phyloP scores from a whole-genome alignment of 1,140 invertebrate species.

The Lepidurus arcticus region DNA sequence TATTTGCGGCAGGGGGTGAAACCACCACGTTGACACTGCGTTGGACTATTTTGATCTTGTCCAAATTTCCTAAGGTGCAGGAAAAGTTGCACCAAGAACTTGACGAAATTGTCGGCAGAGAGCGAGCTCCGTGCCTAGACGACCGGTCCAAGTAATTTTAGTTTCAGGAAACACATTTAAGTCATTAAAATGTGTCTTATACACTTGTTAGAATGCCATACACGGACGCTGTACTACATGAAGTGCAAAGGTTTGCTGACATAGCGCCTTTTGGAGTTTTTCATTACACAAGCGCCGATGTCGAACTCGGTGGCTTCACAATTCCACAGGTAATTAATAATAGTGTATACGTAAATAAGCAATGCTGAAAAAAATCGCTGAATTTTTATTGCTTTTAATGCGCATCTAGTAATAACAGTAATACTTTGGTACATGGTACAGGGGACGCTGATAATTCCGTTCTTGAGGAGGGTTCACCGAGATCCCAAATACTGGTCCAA shows the following conservation, averaged over 20 bases:
- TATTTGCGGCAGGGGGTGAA: constrained; percentile 36
- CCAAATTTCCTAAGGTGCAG: constrained; percentile 42
- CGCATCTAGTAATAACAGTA: neutral
- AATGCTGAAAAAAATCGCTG: too few relatives aligned
- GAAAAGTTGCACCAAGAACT: constrained; percentile 42
- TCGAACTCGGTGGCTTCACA: neutral
- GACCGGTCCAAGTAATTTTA: constrained; percentile 35
- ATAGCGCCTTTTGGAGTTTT: constrained; percentile 23
- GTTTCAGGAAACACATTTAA: neutral
- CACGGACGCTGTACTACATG: constrained; percentile 15
- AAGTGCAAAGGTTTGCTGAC: constrained; percentile 25
- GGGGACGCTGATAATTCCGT: neutral
- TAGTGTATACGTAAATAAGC: too few relatives aligned
- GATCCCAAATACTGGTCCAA: constrained; percentile 16
- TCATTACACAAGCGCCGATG: neutral
- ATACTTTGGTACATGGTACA: neutral
- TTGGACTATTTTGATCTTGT: constrained; percentile 43
- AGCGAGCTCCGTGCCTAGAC: constrained; percentile 37
- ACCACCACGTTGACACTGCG: constrained; percentile 43
- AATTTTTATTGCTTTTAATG: neutral
- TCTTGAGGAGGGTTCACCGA: constrained; percentile 23
- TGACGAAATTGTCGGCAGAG: constrained; percentile 39
- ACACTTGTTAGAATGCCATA: neutral
- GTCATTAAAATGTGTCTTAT: neutral
- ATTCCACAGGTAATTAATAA: neutral